Evolutionary conservation across 2,888 invertebrate genomes (phyloP), one percentile per base, ranked within the genome.

Genomic region (Automeris io): DNA sequence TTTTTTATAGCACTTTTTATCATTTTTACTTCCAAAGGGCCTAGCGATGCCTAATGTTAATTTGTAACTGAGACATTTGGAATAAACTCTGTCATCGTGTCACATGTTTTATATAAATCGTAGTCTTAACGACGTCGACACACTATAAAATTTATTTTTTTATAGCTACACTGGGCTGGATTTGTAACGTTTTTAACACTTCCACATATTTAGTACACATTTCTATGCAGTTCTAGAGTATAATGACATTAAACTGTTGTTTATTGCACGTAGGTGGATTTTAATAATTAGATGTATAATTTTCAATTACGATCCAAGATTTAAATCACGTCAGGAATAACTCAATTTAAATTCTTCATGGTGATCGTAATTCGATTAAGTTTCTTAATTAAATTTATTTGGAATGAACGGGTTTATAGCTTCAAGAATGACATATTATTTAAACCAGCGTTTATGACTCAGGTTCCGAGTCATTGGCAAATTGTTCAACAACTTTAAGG

Each of bases 31-130:
- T 47, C 46, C 31, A 42, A 46, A 39, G 48, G 46, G 46, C 54
- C 52, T 45, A 52, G 45, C 33, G 42, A 37, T 44, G 47, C 46
- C 53, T 66, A 73, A 72, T 70, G 67, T 37, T 37, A 72, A 70
- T 77, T 66, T 72, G 67, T 73, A 60, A 60, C 57, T 50, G 45
- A 49, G 57, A 58, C 57, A 54, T 64, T 61, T 61, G 53, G 70
- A 75, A 75, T 76, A 74, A 72, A 56, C 50, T 35, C 66, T 71
- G 78, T 80, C 82, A 66, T 57, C 73, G 49, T 50, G 47, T 70
- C 77, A 72, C 57, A 66, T 72, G 76, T 66, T 76, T 63, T 58
- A 53, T 66, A 78, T 79, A 81, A 80, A 80, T 79, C 62, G 63
- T 56, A 45, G 44, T 60, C 58, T 72, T 80, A 79, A 80, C 74